Percentiles rank a stretch among this genome's conserved stretches.
phyloP scores from a whole-genome alignment of 2,797 vertebrate genomes.

The Megalops cyprinoides region DNA sequence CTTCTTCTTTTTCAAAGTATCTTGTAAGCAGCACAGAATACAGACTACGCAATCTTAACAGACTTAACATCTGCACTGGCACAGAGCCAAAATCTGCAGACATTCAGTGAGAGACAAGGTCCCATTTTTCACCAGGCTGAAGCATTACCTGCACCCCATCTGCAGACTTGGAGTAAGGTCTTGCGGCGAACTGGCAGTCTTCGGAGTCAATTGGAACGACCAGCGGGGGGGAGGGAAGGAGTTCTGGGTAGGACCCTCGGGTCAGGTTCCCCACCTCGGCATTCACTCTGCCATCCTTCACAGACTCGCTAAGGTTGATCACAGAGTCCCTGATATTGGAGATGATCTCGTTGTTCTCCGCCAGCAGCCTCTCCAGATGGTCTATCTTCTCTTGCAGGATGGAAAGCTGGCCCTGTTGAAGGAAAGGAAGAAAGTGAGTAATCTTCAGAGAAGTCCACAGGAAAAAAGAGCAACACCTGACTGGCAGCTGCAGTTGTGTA shows the following conservation, averaged over 20 bases:
- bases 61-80: too few relatives aligned
- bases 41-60: too few relatives aligned
- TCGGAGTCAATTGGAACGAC: conserved; percentile 62
- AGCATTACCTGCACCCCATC: conserved; percentile 79
- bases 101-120: too few relatives aligned
- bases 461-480: background rate
- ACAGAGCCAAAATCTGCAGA: background rate
- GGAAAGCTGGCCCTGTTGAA: conserved; percentile 81
- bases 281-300: conserved; percentile 71
- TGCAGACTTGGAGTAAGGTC: conserved; percentile 56
- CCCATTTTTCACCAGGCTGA: background rate
- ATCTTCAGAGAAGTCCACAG: background rate
- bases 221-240: conserved; percentile 56
- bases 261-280: conserved; percentile 71
- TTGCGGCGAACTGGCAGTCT: conserved; percentile 77
- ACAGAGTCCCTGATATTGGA: conserved; percentile 85
- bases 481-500: background rate
- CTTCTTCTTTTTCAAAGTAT: background rate
- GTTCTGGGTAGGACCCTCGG: conserved; percentile 59
- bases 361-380: conserved; percentile 83
- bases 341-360: conserved; percentile 90
- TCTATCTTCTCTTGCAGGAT: conserved; percentile 90
- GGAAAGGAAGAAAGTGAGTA: background rate
- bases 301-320: conserved; percentile 78
- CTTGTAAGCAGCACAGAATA: background rate